Evolutionary conservation across 2,113 vertebrate genomes (phyloP), one percentile per base, ranked within the genome.

Genomic region (Aegotheles bennettii): DNA sequence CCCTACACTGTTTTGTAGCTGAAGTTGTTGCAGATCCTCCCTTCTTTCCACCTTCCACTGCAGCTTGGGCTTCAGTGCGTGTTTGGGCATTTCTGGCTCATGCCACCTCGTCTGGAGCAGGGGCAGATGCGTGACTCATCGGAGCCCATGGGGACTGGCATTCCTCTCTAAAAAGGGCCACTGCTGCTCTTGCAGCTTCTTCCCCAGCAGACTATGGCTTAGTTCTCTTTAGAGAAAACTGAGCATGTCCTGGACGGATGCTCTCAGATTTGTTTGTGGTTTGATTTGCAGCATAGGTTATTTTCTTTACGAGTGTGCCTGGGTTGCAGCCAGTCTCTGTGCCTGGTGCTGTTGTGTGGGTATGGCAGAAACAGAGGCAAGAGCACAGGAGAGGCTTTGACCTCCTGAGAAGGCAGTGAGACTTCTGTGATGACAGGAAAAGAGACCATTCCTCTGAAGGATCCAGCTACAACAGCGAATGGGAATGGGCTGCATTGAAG

Each of bases 81-180:
- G 8, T 33, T 59, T 31, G 63, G 57, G 24, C 11, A 8, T 13
- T 40, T 57, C 45, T 69, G 14, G 18, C 11, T n/a, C 36, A 53
- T 0, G 2, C 13, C 4, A 1, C 63, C 1, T 2, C 17, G 23
- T 9, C 7, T 0, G 2, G 48, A 8, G 21, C 54, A 45, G n/a
- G 29, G 47, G 53, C 28, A 35, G 36, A 10, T 1, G 0, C 2
- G 1, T 9, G n/a, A 36, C 45, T 42, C 38, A 3, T 2, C 1
- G 11, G 23, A 35, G 36, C 20, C 35, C 36, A 3, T 3, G 0
- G 16, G 10, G 43, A 4, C 20, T 51, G 43, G 13, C 3, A 6
- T 40, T 64, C 24, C 20, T 47, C 35, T 59, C 40, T 16, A 19
- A 8, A 69, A 31, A 9, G 23, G n/a, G 17, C 36, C 0, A 5